Conservation (phyloP, 2,797 vertebrate species). For the Gadopsis bispinosus region DNA sequence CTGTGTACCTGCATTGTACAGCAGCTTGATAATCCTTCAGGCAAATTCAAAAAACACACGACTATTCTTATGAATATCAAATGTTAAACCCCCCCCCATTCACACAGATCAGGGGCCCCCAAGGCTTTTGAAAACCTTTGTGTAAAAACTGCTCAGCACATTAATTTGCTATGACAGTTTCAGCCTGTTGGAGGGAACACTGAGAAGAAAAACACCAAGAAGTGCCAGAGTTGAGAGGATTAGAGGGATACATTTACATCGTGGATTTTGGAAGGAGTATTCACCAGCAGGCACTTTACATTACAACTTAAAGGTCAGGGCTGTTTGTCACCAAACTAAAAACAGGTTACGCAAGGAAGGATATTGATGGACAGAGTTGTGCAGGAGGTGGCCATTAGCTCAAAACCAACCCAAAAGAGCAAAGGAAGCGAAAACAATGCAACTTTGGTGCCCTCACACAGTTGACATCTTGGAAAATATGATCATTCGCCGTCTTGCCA, state of each 20-base stretch:
- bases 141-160: slow-evolving; percentile 24
- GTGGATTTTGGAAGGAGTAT: neutral
- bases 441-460: neutral
- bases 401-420: neutral
- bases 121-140: slow-evolving; percentile 25
- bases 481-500: neutral
- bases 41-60: neutral
- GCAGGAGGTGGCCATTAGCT: neutral
- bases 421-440: neutral
- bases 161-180: slow-evolving; percentile 49
- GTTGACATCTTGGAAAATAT: neutral
- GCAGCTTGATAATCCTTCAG: neutral
- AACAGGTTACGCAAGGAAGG: neutral
- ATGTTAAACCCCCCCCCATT: neutral
- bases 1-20: neutral
- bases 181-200: slow-evolving; percentile 15
- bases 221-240: slow-evolving; percentile 35
- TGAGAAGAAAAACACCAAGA: slow-evolving; percentile 22
- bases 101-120: slow-evolving; percentile 18
- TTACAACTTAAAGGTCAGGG: neutral
- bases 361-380: neutral
- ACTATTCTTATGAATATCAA: neutral
- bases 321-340: neutral
- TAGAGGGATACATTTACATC: slow-evolving; percentile 32
- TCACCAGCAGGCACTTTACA: neutral